These are phyloP conservation scores for Hippolais icterina DNA, from an alignment of 2,113 vertebrate species.

Conservation along the genomic window DNA sequence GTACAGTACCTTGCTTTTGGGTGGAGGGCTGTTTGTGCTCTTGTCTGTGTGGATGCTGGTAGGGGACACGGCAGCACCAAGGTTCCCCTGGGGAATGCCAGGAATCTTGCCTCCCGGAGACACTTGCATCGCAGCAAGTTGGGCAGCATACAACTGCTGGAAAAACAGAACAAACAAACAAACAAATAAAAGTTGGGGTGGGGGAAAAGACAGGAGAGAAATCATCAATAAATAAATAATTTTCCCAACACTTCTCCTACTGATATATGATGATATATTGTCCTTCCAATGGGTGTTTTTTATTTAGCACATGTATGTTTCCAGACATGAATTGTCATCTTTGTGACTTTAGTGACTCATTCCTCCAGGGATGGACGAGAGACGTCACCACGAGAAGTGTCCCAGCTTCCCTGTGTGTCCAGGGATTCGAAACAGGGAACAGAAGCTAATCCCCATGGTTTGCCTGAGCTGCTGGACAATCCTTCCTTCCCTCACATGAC, in stretches of 20 bases:
- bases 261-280: neutral
- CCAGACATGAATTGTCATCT: conserved; percentile 48
- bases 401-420: conserved; percentile 45
- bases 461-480: neutral
- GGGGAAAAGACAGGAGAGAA: neutral
- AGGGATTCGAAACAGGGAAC: conserved; percentile 7
- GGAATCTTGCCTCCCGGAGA: conserved; percentile 95
- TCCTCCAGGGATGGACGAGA: conserved; percentile 72
- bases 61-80: conserved; percentile 89
- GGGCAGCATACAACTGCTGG: conserved; percentile 97
- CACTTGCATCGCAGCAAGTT: conserved; percentile 97
- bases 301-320: conserved; percentile 52
- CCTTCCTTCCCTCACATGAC: neutral
- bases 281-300: conserved; percentile 47
- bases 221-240: conserved; percentile 75
- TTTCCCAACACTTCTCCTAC: conserved; percentile 42
- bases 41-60: conserved; percentile 93
- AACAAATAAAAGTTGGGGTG: neutral
- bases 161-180: neutral
- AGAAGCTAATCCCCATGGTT: neutral
- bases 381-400: conserved; percentile 68
- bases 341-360: conserved; percentile 11
- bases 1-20: conserved; percentile 95
- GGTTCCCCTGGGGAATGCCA: conserved; percentile 86
- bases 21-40: conserved; percentile 87